Evolutionary conservation across 2,113 vertebrate genomes (phyloP).

Genomic region (Alligator mississippiensis): DNA sequence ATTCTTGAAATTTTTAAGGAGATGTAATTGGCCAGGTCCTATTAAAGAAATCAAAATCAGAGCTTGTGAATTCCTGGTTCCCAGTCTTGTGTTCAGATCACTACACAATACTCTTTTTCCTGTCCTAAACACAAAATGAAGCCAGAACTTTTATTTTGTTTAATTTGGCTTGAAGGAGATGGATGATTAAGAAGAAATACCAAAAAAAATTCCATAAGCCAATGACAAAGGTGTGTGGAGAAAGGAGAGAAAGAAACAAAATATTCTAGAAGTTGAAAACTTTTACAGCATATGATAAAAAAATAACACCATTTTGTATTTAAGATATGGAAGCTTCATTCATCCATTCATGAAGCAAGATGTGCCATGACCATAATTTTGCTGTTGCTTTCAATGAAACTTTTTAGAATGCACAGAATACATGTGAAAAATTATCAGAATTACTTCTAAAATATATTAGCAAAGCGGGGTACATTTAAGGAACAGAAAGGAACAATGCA

Average conservation of each 20-base stretch:
- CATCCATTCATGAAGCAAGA: constrained; percentile 21
- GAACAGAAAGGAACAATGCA: constrained; percentile 29
- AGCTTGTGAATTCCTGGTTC: neutral
- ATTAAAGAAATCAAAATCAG: too few relatives aligned
- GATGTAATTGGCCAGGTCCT: too few relatives aligned
- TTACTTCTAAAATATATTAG: constrained; percentile 51
- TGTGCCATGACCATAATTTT: constrained; percentile 3
- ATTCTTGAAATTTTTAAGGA: neutral
- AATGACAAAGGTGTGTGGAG: neutral
- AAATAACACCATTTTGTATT: constrained; percentile 20
- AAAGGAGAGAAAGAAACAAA: neutral
- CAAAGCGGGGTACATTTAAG: constrained; percentile 35
- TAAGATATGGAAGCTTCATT: constrained; percentile 26
- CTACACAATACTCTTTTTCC: neutral
- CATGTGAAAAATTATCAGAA: constrained; percentile 26
- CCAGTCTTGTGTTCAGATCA: neutral
- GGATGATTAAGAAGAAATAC: neutral
- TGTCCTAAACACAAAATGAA: neutral
- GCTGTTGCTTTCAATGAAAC: constrained; percentile 24
- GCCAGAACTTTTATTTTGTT: neutral
- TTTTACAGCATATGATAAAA: constrained; percentile 13
- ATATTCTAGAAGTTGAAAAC: neutral
- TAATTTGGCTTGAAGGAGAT: neutral
- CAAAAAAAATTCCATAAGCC: neutral
- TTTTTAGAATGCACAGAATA: constrained; percentile 2